phyloP scores from a whole-genome alignment of 2,113 vertebrate species.

The Blennius ocellaris region DNA sequence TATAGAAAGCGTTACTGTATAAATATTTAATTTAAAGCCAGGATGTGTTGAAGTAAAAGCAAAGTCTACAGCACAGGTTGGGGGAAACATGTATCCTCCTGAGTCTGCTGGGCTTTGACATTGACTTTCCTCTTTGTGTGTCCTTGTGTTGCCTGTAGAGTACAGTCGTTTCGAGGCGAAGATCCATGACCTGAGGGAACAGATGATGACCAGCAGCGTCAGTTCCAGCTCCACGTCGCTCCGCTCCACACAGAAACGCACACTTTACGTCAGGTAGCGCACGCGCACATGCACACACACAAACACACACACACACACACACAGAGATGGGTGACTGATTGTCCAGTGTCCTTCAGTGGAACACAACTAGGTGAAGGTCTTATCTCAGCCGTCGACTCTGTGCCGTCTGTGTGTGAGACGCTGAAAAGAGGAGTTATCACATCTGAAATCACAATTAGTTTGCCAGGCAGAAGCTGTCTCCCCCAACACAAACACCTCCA shows the following conservation, averaged over 20 bases:
- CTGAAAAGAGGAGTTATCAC: conserved; percentile 44
- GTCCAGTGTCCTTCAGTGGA: conserved; percentile 49
- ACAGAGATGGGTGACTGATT: conserved; percentile 47
- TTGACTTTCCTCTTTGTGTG: conserved; percentile 20
- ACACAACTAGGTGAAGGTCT: conserved; percentile 50
- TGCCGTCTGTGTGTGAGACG: conserved; percentile 12
- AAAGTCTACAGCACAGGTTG: no score
- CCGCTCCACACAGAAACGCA: conserved; percentile 92
- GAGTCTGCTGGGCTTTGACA: conserved; percentile 12
- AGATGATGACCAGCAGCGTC: conserved; percentile 99
- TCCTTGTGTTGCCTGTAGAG: conserved; percentile 76
- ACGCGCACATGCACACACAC: not conserved
- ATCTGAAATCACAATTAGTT: conserved; percentile 54
- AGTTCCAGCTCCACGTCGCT: conserved; percentile 96
- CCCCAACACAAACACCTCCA: conserved; percentile 31
- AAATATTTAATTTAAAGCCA: not conserved
- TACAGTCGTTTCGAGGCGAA: conserved; percentile 98
- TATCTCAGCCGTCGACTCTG: conserved; percentile 54
- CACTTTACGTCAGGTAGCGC: conserved; percentile 77
- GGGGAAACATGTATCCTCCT: not conserved
- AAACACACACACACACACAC: not conserved
- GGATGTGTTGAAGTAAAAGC: not conserved
- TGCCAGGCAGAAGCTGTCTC: conserved; percentile 4
- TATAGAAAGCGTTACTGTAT: not conserved
- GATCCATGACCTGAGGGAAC: conserved; percentile 97